Evolutionary conservation across 2,797 vertebrate genomes (phyloP).

Genomic region (Microctenopoma lineatum): DNA sequence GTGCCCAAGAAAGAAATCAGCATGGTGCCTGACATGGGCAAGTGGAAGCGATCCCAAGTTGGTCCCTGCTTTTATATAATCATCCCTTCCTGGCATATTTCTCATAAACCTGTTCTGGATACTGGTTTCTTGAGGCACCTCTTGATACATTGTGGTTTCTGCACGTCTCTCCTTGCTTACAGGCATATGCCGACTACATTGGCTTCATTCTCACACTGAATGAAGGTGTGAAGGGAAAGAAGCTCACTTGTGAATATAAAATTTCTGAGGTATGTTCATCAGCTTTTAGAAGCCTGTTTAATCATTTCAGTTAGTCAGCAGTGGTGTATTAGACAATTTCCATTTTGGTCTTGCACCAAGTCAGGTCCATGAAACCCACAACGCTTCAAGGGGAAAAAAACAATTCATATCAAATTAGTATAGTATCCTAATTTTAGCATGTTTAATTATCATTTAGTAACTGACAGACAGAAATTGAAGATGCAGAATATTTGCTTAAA

Average conservation of each 20-base stretch:
- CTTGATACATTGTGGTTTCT: background rate
- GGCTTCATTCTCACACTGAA: conserved; percentile 95
- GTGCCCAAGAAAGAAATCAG: conserved; percentile 96
- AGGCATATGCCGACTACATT: conserved; percentile 97
- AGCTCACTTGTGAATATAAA: conserved; percentile 89
- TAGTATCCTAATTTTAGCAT: too few species aligned
- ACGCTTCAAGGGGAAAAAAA: too few species aligned
- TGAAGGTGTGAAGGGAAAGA: conserved; percentile 93
- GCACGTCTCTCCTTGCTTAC: conserved; percentile 2
- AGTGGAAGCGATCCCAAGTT: conserved; percentile 95
- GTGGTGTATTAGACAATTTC: background rate
- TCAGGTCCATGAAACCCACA: too few species aligned
- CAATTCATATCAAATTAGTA: too few species aligned
- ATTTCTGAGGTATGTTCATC: conserved; percentile 90
- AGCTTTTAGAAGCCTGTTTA: too few species aligned
- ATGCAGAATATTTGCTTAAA: too few species aligned
- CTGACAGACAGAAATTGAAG: too few species aligned
- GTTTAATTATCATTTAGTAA: too few species aligned
- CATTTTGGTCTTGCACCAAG: too few species aligned
- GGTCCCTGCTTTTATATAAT: conserved; percentile 1
- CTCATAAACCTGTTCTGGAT: too few species aligned
- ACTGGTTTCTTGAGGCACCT: too few species aligned
- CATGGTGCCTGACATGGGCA: conserved; percentile 94
- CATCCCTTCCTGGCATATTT: background rate
- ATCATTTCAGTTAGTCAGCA: too few species aligned